Conservation (phyloP, 1,140 invertebrate species). For the Coelopa frigida region DNA sequence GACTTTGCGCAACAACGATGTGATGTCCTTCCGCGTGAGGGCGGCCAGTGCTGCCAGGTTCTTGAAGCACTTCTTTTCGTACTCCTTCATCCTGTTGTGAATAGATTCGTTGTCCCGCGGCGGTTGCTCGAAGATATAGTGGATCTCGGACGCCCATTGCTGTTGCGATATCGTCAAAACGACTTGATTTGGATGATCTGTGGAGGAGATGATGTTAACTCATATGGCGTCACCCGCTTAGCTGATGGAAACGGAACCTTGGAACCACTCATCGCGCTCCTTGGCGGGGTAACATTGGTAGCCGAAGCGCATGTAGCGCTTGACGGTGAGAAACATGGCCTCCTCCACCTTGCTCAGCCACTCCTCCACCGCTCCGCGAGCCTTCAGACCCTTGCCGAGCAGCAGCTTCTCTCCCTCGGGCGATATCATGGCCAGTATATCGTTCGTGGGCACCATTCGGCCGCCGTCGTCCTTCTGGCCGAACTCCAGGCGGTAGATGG, state of each 20-base stretch:
- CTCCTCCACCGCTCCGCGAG: slow-evolving; percentile 79
- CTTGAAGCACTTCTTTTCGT: slow-evolving; percentile 62
- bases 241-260: slow-evolving; percentile 11
- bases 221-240: background rate
- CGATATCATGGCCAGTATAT: slow-evolving; percentile 79
- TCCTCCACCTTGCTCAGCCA: slow-evolving; percentile 83
- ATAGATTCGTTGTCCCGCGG: slow-evolving; percentile 34
- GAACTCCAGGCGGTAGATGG: slow-evolving; percentile 72
- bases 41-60: slow-evolving; percentile 71
- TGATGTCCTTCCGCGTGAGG: slow-evolving; percentile 64
- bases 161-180: slow-evolving; percentile 78
- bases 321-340: slow-evolving; percentile 71
- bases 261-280: slow-evolving; percentile 40
- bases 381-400: slow-evolving; percentile 73
- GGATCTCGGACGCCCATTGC: slow-evolving; percentile 74
- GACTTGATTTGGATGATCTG: slow-evolving; percentile 49
- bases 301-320: slow-evolving; percentile 63
- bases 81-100: slow-evolving; percentile 53
- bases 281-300: slow-evolving; percentile 41
- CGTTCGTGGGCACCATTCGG: slow-evolving; percentile 55
- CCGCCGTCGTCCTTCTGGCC: slow-evolving; percentile 47
- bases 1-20: slow-evolving; percentile 61
- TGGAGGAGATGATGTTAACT: slow-evolving; percentile 8
- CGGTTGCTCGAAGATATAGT: slow-evolving; percentile 58
- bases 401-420: slow-evolving; percentile 74